Conservation (phyloP, 2,888 invertebrate genomes). For the Phorcus lineatus region DNA sequence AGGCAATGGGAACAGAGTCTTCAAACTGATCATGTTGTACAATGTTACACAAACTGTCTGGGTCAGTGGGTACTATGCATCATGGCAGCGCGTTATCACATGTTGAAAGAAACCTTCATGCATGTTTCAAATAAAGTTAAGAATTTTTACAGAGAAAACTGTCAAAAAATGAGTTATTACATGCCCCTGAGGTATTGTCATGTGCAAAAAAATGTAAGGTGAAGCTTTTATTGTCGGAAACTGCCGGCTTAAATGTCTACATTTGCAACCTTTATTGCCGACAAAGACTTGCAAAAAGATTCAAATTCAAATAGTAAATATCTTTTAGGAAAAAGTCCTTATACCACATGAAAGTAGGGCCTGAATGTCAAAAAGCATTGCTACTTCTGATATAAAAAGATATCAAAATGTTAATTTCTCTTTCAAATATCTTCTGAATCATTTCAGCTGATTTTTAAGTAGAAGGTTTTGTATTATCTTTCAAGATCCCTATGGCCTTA, state of each 20-base stretch:
- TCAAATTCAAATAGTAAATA: too few species aligned
- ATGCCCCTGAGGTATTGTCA: conserved; percentile 1
- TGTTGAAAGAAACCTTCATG: background rate
- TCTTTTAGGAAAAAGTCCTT: too few species aligned
- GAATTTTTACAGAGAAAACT: background rate
- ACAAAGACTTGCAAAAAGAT: background rate
- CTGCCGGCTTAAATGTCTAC: background rate
- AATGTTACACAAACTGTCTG: background rate
- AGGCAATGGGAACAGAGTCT: too few species aligned
- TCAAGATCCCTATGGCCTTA: background rate
- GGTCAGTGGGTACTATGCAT: background rate
- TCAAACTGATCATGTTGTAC: too few species aligned
- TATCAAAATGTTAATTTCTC: background rate
- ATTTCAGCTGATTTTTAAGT: background rate
- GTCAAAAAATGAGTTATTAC: background rate
- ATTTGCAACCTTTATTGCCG: background rate
- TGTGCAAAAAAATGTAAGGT: background rate
- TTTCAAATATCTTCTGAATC: background rate
- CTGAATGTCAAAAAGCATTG: too few species aligned
- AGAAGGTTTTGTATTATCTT: conserved; percentile 1
- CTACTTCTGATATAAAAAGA: too few species aligned
- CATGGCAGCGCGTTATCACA: background rate
- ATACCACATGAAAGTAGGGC: too few species aligned
- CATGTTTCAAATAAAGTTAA: background rate
- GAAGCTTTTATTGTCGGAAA: background rate